Conservation (phyloP, 2,113 vertebrate genomes). For the Isichthys henryi region DNA sequence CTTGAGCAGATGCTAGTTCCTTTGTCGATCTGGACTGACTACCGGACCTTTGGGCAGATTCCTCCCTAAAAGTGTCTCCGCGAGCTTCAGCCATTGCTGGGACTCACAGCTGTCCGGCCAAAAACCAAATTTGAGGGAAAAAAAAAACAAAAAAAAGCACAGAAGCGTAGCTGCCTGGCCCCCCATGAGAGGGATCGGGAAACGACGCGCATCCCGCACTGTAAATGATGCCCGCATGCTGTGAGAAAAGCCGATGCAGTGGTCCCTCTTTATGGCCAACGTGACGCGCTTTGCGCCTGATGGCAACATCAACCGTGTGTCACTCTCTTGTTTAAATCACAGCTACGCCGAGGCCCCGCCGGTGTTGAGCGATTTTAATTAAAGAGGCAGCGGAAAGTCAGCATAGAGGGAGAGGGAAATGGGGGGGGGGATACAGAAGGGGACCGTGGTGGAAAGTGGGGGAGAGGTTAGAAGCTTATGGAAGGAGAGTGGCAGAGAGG, state of each 20-base stretch:
- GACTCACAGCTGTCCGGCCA: not conserved
- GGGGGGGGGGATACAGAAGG: not conserved
- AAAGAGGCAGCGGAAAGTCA: constrained; percentile 28
- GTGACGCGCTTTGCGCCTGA: constrained; percentile 49
- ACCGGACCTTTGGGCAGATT: not conserved
- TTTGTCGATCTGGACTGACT: not conserved
- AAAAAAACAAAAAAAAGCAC: not conserved
- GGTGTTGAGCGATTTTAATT: constrained; percentile 55
- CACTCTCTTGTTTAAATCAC: constrained; percentile 50
- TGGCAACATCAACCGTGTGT: constrained; percentile 51
- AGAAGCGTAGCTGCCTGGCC: not conserved
- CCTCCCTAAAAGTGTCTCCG: not conserved
- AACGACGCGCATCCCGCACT: not conserved
- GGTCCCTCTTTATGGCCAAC: constrained; percentile 42
- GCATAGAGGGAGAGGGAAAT: not conserved
- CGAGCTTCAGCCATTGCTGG: not conserved
- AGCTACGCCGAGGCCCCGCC: constrained; percentile 40
- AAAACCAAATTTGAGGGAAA: not conserved
- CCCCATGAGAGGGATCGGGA: not conserved
- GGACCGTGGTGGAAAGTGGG: not conserved
- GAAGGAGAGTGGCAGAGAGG: not conserved
- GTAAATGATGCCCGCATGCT: not conserved
- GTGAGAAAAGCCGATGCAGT: constrained; percentile 42
- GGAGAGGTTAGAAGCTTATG: not conserved
- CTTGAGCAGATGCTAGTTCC: not conserved